A percentile compares a stretch with the other conserved stretches of the same genome.
phyloP scores from a whole-genome alignment of 1,140 invertebrate genomes.

The Neodiprion pinetum region DNA sequence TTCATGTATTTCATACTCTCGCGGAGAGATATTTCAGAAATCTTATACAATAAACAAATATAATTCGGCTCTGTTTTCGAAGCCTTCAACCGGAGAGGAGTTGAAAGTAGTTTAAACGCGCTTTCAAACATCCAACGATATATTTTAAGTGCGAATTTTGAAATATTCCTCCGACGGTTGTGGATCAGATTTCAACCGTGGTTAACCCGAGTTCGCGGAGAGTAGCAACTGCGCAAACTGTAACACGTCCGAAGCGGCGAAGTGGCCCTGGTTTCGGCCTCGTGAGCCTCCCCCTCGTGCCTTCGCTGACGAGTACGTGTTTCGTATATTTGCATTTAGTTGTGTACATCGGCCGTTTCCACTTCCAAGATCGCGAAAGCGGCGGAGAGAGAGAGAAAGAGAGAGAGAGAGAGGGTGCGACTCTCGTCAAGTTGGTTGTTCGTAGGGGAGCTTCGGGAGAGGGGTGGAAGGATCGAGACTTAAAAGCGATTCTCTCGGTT shows the following conservation, averaged over 20 bases:
- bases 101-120: no score
- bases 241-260: slow-evolving; percentile 17
- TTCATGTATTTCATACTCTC: no score
- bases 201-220: not conserved
- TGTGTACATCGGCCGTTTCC: not conserved
- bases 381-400: slow-evolving; percentile 14
- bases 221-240: slow-evolving; percentile 8
- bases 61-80: no score
- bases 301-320: slow-evolving; percentile 4
- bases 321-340: not conserved
- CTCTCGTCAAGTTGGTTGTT: no score
- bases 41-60: no score
- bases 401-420: slow-evolving; percentile 11
- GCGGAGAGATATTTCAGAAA: no score
- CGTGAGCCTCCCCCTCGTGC: not conserved
- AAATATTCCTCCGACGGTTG: no score
- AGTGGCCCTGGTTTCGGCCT: slow-evolving; percentile 9
- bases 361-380: not conserved
- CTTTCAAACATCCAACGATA: no score
- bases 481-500: not conserved
- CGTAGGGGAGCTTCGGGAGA: no score
- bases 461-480: not conserved
- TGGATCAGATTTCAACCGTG: not conserved
- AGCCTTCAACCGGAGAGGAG: no score
- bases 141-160: no score